Conservation (phyloP, 2,888 invertebrate species). For the Tetrapedia diversipes region DNA sequence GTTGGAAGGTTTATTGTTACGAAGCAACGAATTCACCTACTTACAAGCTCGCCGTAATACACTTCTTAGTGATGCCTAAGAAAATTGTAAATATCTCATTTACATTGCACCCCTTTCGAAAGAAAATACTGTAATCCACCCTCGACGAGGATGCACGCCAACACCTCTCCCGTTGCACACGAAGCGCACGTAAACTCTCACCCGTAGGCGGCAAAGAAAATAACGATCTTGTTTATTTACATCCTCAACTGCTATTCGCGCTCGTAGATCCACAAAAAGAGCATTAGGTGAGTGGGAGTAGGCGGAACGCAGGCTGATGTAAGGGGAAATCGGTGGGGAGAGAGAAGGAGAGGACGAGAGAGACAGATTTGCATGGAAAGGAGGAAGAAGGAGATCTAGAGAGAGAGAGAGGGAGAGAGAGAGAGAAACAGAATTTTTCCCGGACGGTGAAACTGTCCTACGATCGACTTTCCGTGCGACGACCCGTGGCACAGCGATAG, state of each 20-base stretch:
- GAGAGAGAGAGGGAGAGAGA: conserved; percentile 10
- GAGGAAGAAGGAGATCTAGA: conserved; percentile 17
- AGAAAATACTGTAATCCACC: no score
- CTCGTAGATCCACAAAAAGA: conserved; percentile 32
- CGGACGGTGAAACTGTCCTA: conserved; percentile 62
- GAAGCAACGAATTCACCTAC: no score
- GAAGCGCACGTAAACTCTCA: neutral
- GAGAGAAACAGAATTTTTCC: conserved; percentile 60
- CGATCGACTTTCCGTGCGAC: conserved; percentile 70
- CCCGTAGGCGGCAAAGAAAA: conserved; percentile 1
- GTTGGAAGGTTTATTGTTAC: no score
- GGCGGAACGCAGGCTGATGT: conserved; percentile 41
- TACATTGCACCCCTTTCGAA: no score
- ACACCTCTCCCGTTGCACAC: no score
- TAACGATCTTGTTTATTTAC: conserved; percentile 34
- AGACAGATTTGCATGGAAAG: conserved; percentile 11
- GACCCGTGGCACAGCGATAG: conserved; percentile 46
- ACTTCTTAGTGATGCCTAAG: no score
- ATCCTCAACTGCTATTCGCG: conserved; percentile 16
- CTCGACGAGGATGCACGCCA: no score
- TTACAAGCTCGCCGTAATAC: no score
- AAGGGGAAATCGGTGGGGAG: conserved; percentile 49
- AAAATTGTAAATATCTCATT: no score
- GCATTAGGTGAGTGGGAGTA: conserved; percentile 32
- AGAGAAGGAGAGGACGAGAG: conserved; percentile 16